These are phyloP conservation scores for Rana temporaria DNA, from an alignment of 2,113 vertebrate species.

Conservation along the genomic window DNA sequence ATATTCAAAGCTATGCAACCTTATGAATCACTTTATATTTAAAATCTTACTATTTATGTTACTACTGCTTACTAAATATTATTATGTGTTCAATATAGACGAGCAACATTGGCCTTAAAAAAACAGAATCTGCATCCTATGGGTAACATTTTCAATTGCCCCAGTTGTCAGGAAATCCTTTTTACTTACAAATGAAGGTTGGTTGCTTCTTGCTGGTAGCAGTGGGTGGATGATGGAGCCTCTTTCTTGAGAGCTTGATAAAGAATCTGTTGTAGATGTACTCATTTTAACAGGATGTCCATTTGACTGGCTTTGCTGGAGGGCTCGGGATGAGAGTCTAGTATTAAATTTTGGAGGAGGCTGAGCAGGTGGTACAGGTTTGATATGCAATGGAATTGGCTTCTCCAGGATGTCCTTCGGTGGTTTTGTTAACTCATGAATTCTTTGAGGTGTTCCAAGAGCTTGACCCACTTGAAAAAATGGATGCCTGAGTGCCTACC, in stretches of 20 bases:
- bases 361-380: constrained; percentile 82
- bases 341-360: constrained; percentile 76
- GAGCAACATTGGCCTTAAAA: neutral
- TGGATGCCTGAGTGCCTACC: constrained; percentile 86
- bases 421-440: constrained; percentile 79
- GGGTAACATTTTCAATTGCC: neutral
- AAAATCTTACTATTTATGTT: too few species aligned
- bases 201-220: constrained; percentile 81
- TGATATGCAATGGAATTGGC: constrained; percentile 70
- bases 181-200: constrained; percentile 72
- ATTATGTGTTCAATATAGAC: neutral
- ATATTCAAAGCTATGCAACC: too few species aligned
- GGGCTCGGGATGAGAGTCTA: constrained; percentile 75
- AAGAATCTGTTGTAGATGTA: constrained; percentile 66
- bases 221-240: constrained; percentile 69
- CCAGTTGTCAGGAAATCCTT: neutral
- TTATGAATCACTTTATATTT: too few species aligned
- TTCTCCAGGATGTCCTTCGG: constrained; percentile 75
- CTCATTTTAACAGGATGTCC: constrained; percentile 74
- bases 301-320: constrained; percentile 76
- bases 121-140: neutral
- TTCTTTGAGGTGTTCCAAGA: constrained; percentile 76
- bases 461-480: constrained; percentile 89
- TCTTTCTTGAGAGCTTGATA: constrained; percentile 65
- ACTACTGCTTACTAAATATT: too few species aligned